Percentiles rank a stretch among this genome's conserved stretches.
Evolutionary conservation across 2,888 invertebrate species (phyloP).

Genomic region (Quadriops clusia): DNA sequence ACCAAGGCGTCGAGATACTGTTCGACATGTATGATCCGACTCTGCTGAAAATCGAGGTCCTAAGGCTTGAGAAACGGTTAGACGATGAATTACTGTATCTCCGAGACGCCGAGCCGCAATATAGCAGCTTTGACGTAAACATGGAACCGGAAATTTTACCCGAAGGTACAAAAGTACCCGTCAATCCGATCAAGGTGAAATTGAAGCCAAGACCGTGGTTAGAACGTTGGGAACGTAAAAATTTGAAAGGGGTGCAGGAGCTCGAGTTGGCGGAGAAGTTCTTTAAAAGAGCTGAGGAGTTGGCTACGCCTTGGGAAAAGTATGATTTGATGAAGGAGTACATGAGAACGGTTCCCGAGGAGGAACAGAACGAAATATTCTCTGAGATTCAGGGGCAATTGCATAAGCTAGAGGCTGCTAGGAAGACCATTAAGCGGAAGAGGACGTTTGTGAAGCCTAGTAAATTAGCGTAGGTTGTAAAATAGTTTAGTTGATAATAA

Average conservation of each 20-base stretch:
- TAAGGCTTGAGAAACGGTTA: slow-evolving; percentile 83
- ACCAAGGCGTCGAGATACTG: slow-evolving; percentile 58
- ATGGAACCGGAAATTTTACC: slow-evolving; percentile 76
- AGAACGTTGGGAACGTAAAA: slow-evolving; percentile 75
- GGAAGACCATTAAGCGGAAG: slow-evolving; percentile 50
- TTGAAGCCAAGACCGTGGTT: slow-evolving; percentile 80
- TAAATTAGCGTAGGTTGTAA: slow-evolving; percentile 38
- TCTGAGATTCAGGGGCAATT: slow-evolving; percentile 68
- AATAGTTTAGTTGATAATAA: too few relatives aligned
- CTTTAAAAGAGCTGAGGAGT: slow-evolving; percentile 40
- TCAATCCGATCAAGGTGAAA: slow-evolving; percentile 44
- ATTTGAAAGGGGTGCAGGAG: slow-evolving; percentile 56
- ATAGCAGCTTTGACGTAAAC: slow-evolving; percentile 83
- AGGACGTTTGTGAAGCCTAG: slow-evolving; percentile 48
- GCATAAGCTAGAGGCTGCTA: slow-evolving; percentile 55
- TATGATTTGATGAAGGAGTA: slow-evolving; percentile 91
- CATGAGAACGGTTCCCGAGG: slow-evolving; percentile 76
- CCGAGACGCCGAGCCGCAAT: slow-evolving; percentile 80
- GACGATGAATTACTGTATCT: slow-evolving; percentile 84
- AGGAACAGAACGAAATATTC: slow-evolving; percentile 79
- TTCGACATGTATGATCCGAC: slow-evolving; percentile 92
- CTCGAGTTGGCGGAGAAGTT: slow-evolving; percentile 29
- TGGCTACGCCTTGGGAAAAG: slow-evolving; percentile 71
- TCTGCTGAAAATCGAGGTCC: slow-evolving; percentile 77
- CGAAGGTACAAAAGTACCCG: slow-evolving; percentile 47